phyloP scores from a whole-genome alignment of 2,113 vertebrate genomes.

The Colaptes auratus region DNA sequence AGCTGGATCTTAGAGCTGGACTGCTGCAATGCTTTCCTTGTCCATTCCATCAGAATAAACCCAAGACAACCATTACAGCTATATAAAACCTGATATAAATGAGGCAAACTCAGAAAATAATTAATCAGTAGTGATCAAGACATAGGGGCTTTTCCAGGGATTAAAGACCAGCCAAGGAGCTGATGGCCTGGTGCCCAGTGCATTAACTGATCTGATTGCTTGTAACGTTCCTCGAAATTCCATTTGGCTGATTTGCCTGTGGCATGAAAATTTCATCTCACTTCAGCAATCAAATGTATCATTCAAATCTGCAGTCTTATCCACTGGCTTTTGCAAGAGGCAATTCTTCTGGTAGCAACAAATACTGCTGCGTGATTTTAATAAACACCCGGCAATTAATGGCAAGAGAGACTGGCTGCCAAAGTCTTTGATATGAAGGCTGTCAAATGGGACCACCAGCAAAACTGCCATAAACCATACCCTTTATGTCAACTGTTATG shows the following conservation, averaged over 20 bases:
- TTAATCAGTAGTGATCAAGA: constrained; percentile 56
- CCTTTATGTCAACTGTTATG: background rate
- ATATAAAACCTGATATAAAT: constrained; percentile 27
- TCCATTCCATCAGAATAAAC: constrained; percentile 13
- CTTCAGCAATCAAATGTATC: constrained; percentile 21
- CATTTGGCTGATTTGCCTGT: constrained; percentile 23
- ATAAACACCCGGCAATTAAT: constrained; percentile 8
- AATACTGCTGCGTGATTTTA: background rate
- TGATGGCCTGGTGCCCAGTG: constrained; percentile 47
- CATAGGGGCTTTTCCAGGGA: constrained; percentile 35
- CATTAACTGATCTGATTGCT: constrained; percentile 47
- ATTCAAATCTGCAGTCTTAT: background rate
- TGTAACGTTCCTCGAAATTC: constrained; percentile 11
- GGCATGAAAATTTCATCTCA: background rate
- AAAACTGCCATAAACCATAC: background rate
- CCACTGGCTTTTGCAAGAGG: background rate
- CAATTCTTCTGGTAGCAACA: background rate
- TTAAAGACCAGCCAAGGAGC: constrained; percentile 1
- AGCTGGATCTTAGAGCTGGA: constrained; percentile 53
- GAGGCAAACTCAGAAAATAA: constrained; percentile 61
- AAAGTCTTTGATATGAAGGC: constrained; percentile 31
- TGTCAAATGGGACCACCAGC: constrained; percentile 11
- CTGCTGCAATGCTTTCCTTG: background rate
- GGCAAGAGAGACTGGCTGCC: background rate
- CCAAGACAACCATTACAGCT: constrained; percentile 26